Base-by-base conservation (phyloP, 2,888 invertebrate species). In the Trilocha varians region DNA sequence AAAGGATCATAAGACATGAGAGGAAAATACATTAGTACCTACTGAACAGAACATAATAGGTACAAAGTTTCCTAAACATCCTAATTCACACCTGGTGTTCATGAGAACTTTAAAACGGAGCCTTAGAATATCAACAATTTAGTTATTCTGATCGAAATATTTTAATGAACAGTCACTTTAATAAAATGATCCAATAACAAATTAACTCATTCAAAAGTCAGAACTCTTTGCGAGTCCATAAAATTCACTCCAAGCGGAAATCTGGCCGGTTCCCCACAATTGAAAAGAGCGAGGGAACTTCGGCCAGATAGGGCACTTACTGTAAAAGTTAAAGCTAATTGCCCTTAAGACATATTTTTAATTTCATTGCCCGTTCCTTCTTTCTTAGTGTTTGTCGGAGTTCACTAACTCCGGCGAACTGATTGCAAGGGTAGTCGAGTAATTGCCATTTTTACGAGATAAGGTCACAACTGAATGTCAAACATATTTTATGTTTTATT, bases 321-420 rank as follows among this genome's bases (percentile, higher is more conserved):
- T 78, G 83, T 82, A 80, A 85, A 85, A 85, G 85, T 85, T 85
- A 77, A 80, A 78, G 83, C 86, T 87, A 87, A 87, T 87, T 87
- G 85, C 87, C 86, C 87, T 85, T 84, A 86, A 87, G 86, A 86
- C 87, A 87, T 87, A 87, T 87, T 87, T 87, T 87, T 87, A 87
- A 87, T 87, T 87, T 87, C 86, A 87, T 87, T 86, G 85, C 79
- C 73, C 78, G 74, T 77, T 80, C 73, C 71, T 83, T 71, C 76
- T 79, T 78, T 79, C 75, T 76, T 75, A 77, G 78, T 74, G 68
- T 78, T 79, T 73, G 73, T 61, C 59, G 69, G 78, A 80, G 78
- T 78, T 78, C 70, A 78, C 69, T 70, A 76, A 78, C 67, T 72
- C 65, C 52, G 63, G 69, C 64, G 59, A 46, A 56, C 57, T 58